Evolutionary conservation across 2,797 vertebrate genomes (phyloP).

Genomic region (Acrossocheilus fasciatus): DNA sequence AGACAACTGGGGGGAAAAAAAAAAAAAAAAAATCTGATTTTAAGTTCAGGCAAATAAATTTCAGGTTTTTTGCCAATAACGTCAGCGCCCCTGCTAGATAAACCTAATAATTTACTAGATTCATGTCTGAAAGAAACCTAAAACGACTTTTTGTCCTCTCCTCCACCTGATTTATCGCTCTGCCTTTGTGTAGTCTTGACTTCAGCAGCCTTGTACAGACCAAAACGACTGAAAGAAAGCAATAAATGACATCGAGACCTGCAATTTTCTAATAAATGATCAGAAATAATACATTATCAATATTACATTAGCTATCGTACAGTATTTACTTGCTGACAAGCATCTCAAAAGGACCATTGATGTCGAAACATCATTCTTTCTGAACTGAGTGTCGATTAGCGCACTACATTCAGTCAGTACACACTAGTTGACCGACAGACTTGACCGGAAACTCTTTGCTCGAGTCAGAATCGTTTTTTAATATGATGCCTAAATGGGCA

Average conservation of each 20-base stretch:
- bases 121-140: constrained; percentile 17
- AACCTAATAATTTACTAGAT: constrained; percentile 27
- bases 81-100: neutral
- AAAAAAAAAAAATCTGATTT: neutral
- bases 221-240: constrained; percentile 25
- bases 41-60: neutral
- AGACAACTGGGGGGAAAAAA: neutral
- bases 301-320: constrained; percentile 56
- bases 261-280: constrained; percentile 34
- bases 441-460: constrained; percentile 45
- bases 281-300: constrained; percentile 45
- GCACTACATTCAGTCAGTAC: constrained; percentile 31
- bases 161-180: neutral
- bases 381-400: constrained; percentile 25
- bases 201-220: constrained; percentile 31
- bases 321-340: constrained; percentile 46
- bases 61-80: constrained; percentile 1
- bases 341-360: constrained; percentile 12
- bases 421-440: constrained; percentile 18
- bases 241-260: constrained; percentile 13
- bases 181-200: neutral
- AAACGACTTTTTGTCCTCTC: neutral
- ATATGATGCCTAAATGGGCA: constrained; percentile 48
- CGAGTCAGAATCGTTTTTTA: constrained; percentile 43
- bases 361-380: constrained; percentile 13